These are phyloP conservation scores for Varanus salvator DNA, from an alignment of 2,113 vertebrate genomes.

Conservation along the genomic window DNA sequence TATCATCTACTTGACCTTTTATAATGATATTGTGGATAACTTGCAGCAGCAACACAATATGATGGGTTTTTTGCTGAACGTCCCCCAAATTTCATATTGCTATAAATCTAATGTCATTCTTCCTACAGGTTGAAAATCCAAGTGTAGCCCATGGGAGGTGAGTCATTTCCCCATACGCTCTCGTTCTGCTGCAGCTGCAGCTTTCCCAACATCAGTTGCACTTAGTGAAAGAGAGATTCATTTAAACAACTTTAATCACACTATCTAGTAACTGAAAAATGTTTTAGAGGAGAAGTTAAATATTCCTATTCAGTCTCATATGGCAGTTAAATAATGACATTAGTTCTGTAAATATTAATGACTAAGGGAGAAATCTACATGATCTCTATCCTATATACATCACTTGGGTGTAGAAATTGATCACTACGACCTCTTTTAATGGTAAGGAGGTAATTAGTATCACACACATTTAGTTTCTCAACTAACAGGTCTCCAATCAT, in stretches of 20 bases:
- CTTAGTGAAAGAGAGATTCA: not conserved
- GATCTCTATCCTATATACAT: not conserved
- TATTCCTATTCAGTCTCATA: conserved; percentile 41
- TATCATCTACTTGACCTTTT: conserved; percentile 26
- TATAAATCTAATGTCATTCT: conserved; percentile 51
- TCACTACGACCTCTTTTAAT: not conserved
- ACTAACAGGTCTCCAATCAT: not conserved
- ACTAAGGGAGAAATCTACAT: not conserved
- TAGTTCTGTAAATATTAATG: conserved; percentile 30
- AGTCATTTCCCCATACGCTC: conserved; percentile 36
- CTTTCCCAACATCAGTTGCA: conserved; percentile 17
- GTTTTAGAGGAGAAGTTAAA: not conserved
- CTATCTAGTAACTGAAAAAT: conserved; percentile 22
- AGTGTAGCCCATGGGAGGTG: conserved; percentile 36
- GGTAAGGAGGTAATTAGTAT: not conserved
- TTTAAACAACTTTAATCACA: conserved; percentile 33
- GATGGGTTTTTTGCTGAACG: conserved; percentile 26
- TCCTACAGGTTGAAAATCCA: conserved; percentile 48
- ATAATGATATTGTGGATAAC: conserved; percentile 9
- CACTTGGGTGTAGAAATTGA: not conserved
- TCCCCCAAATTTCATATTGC: conserved; percentile 7
- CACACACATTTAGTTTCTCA: not conserved
- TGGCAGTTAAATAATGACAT: not conserved
- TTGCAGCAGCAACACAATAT: conserved; percentile 4
- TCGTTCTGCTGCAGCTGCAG: conserved; percentile 62